Base-by-base conservation (phyloP, 1,140 invertebrate species). In the Aporrectodea caliginosa region DNA sequence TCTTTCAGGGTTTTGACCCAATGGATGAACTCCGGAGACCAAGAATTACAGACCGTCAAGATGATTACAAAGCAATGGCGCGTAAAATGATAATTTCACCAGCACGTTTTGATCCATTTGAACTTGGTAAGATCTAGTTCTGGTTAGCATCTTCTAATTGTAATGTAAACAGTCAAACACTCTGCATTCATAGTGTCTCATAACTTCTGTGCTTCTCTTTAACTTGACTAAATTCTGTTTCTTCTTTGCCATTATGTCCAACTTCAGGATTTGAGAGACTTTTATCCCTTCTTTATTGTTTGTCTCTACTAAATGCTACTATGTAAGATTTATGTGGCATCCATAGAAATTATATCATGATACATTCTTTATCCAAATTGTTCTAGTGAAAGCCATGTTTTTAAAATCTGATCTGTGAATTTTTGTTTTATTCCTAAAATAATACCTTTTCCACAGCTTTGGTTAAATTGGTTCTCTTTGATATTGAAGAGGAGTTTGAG, bases 1-100 rank as follows among this genome's bases (percentile, higher is more conserved):
- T 58, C 43, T 58, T 91, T 75, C 85, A 97, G 93, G 96, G 98
- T 88, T 94, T 94, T 91, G 97, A 99, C 90, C 97, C 97, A 0
- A 94, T 99, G 91, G 96, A 95, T 31, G 96, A 98, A 82, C 92
- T 95, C 86, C 90, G 95, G 81, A 90, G 93, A 78, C 93, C 94
- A 30, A 88, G 86, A 2, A 96, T 99, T 88, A 94, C 94, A 0
- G 96, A 99, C 83, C 91, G 95, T 80, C 96, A 99, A 90, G 96
- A 98, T 92, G 96, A 98, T 87, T 99, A 99, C 86, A 91, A 94
- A 76, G 93, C 94, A 82, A 93, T 94, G 84, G 91, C 94, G 78
- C 91, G 94, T 73, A 91, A 93, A 85, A 85, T 87, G 83, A 95
- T 98, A 74, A 97, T 98, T 82, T 99, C 98, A 0, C 98, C 98